Base-by-base conservation (phyloP, 2,113 vertebrate species). In the Epinephelus cyanopodus region DNA sequence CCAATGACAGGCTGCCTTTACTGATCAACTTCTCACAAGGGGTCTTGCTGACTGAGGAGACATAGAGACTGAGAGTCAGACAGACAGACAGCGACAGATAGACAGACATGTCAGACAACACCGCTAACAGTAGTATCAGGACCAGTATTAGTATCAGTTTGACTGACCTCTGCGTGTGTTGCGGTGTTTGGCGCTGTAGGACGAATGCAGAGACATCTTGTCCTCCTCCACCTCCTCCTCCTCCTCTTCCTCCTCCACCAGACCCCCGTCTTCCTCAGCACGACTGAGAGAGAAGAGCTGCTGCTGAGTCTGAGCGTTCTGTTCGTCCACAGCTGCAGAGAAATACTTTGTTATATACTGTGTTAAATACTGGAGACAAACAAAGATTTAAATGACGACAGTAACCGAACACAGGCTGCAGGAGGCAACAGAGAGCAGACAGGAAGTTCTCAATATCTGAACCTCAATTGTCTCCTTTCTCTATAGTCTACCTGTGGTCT, bases 231-330 rank as follows among this genome's bases (percentile, higher is more conserved):
- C 95, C 0, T 90, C 93, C 33, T 96, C 96, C 33, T 96, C 96
- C 3, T 95, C 81, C 3, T 95, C 81, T 0, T 65, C 63, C 45
- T 93, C 92, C 2, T 89, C 86, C 23, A 77, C 92, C 0, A 97
- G 94, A 0, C 88, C 92, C 23, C 95, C 96, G 19, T 95, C 96
- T 19, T 95, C 83, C 63, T 92, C 89, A 0, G 95, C 90, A 0
- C 95, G 93, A 0, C 90, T 92, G 5, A 97, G 87, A 12, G 95
- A 81, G 66, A 97, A 97, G 1, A 95, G 96, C 84, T 84, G 83
- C 72, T 97, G 78, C 84, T 97, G 96, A 0, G 97, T 99, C 93
- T 99, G 98, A 45, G 97, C 97, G 0, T 99, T 99, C 95, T 99
- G 98, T 85, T 99, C 98, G 21, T 99, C 98, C 27, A 99, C 98